Percentiles rank a stretch among this genome's conserved stretches.
phyloP scores from a whole-genome alignment of 2,888 invertebrate species.

The Lingula anatina region DNA sequence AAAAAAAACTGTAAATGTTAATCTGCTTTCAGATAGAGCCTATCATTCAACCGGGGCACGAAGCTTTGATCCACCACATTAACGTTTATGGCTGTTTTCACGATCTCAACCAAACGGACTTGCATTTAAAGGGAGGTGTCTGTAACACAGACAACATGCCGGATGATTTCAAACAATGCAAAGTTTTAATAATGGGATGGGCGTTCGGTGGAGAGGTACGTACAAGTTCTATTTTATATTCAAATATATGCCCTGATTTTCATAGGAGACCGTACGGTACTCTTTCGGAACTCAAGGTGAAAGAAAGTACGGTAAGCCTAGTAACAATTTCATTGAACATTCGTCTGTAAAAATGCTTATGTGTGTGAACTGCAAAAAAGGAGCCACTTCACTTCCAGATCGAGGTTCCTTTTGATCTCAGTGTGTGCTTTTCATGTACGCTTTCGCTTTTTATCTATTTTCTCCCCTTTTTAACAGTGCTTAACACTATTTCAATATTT shows the following conservation, averaged over 20 bases:
- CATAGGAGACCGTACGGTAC: too few relatives aligned
- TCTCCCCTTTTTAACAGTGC: too few relatives aligned
- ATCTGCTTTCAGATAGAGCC: slow-evolving; percentile 62
- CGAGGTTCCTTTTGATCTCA: too few relatives aligned
- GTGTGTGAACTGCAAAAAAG: too few relatives aligned
- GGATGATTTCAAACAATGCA: slow-evolving; percentile 67
- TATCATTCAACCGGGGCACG: slow-evolving; percentile 59
- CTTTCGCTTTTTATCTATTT: too few relatives aligned
- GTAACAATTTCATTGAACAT: too few relatives aligned
- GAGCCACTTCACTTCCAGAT: too few relatives aligned
- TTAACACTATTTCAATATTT: neutral
- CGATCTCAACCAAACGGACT: slow-evolving; percentile 54
- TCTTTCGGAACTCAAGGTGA: too few relatives aligned
- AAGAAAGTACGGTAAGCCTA: too few relatives aligned
- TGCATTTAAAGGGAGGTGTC: slow-evolving; percentile 30
- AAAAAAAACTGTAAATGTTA: neutral
- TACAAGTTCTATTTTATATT: neutral
- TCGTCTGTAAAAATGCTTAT: too few relatives aligned
- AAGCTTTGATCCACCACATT: slow-evolving; percentile 75
- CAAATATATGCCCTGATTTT: too few relatives aligned
- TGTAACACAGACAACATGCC: slow-evolving; percentile 73
- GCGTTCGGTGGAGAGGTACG: slow-evolving; percentile 76
- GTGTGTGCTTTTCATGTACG: too few relatives aligned
- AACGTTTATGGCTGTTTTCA: slow-evolving; percentile 72
- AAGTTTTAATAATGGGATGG: slow-evolving; percentile 79